phyloP scores from a whole-genome alignment of 2,113 vertebrate species.

The Buteo buteo region DNA sequence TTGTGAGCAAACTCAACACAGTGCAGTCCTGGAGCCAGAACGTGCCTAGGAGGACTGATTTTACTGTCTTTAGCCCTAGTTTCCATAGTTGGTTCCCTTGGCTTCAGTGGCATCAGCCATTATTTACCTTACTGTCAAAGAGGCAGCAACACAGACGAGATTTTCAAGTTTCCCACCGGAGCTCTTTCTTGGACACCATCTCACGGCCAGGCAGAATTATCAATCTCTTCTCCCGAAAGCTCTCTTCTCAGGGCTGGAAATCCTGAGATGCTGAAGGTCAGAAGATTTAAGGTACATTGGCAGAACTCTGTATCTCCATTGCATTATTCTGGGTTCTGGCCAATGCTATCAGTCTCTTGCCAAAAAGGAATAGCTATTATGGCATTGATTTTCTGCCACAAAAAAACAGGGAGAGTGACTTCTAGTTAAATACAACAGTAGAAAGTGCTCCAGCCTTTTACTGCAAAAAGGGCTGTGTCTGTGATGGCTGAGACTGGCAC shows the following conservation, averaged over 20 bases:
- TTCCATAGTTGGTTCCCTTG: not conserved
- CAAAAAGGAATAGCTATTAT: constrained; percentile 66
- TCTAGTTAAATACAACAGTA: constrained; percentile 59
- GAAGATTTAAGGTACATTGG: constrained; percentile 55
- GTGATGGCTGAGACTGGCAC: not conserved
- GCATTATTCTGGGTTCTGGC: constrained; percentile 50
- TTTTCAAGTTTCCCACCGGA: constrained; percentile 27
- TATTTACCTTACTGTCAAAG: constrained; percentile 40
- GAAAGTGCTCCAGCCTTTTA: constrained; percentile 13
- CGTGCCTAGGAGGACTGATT: not conserved
- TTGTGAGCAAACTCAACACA: not conserved
- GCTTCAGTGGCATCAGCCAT: not conserved
- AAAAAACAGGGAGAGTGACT: constrained; percentile 26
- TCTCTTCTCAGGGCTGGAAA: constrained; percentile 29
- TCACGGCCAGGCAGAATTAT: not conserved
- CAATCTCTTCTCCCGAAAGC: constrained; percentile 8
- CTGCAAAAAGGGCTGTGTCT: not conserved
- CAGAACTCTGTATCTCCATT: constrained; percentile 55
- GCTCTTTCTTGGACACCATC: not conserved
- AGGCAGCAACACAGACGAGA: constrained; percentile 5
- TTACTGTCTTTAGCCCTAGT: not conserved
- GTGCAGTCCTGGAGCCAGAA: not conserved
- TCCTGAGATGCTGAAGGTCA: constrained; percentile 59
- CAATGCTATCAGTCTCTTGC: constrained; percentile 57
- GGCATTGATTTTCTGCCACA: constrained; percentile 61